Evolutionary conservation across 2,888 invertebrate species (phyloP), one percentile per base, ranked within the genome.

Genomic region (Tipula unca): DNA sequence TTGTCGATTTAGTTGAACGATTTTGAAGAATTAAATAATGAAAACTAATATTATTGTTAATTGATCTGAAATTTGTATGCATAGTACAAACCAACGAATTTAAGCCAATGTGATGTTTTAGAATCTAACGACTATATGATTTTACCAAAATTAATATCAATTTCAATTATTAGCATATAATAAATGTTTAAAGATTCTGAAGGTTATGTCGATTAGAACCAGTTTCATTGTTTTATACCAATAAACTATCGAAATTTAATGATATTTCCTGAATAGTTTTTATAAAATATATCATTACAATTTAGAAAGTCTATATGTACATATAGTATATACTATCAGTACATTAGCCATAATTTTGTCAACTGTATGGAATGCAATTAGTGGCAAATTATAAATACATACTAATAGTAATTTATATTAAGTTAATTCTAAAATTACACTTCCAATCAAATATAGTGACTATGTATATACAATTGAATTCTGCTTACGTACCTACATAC

Each of bases 1-100:
- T 69, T 25, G 25, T 69, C 25, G 69, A 69, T 69, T 25, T 69
- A 69, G 69, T 69, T 69, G 69, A 69, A 69, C 25, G 69, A 69
- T 69, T 69, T 69, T 69, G 69, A 69, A 10, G 69, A 69, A 69
- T 69, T 69, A 69, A 69, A 69, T 69, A 69, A 69, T 69, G 69
- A 69, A 69, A 69, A 69, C 69, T 69, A 25, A 25, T 0, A 69
- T 25, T 20, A 25, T 25, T 25, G 3, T 25, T 69, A 69, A n/a
- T 42, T n/a, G 42, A 14, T 42, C 4, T 42, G n/a, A 6, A 39
- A 1, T 39, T 39, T 39, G 8, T 39, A 39, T 39, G 8, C n/a
- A n/a, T n/a, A n/a, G n/a, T n/a, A n/a, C n/a, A n/a, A n/a, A n/a
- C n/a, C n/a, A n/a, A n/a, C n/a, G 32, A n/a, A 3, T 42, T 2